These are phyloP conservation scores for Copsychus sechellarum DNA, from an alignment of 2,113 vertebrate genomes.

Conservation along the genomic window DNA sequence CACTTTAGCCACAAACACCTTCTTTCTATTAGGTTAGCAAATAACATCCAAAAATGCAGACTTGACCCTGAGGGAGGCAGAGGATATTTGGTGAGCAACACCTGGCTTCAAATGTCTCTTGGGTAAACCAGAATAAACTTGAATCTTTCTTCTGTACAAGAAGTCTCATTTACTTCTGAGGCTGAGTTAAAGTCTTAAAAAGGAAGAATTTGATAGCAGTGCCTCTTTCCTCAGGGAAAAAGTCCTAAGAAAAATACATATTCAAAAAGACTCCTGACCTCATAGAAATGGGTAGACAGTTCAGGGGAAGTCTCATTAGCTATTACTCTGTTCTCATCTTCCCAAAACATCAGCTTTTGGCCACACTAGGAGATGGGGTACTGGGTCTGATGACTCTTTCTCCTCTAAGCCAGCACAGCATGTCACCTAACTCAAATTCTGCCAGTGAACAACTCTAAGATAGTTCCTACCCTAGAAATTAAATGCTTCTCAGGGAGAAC, in stretches of 20 bases:
- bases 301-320: neutral
- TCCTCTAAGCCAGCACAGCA: neutral
- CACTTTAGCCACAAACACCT: neutral
- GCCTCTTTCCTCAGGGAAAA: neutral
- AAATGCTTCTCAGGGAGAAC: neutral
- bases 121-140: neutral
- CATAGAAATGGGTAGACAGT: neutral
- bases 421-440: neutral
- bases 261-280: neutral
- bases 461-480: neutral
- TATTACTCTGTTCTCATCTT: neutral
- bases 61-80: neutral
- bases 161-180: neutral
- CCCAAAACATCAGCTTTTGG: neutral
- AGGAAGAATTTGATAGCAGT: neutral
- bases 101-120: neutral
- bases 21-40: neutral
- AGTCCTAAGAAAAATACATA: neutral
- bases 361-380: too few species aligned
- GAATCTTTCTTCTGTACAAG: neutral
- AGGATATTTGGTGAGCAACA: neutral
- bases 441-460: neutral
- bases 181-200: neutral
- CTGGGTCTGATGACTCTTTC: neutral
- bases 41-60: neutral